Base-by-base conservation (phyloP, 2,113 vertebrate species). In the Setophaga petechia region DNA sequence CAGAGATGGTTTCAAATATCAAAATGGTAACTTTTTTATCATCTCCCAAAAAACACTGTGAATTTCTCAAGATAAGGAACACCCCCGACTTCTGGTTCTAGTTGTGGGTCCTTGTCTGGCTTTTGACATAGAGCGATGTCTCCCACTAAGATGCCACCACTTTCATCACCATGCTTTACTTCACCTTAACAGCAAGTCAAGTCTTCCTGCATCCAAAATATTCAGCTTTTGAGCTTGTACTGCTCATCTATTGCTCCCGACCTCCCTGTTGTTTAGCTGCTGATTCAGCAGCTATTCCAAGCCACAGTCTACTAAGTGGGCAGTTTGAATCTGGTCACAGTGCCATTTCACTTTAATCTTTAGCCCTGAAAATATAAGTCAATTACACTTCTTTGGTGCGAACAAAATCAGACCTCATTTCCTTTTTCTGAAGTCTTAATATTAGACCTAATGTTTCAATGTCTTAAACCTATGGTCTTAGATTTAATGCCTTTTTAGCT, bases 141-240 rank as follows among this genome's bases (percentile, higher is more conserved):
- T 51, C 21, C 57, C 55, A 17, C 18, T 30, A 27, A 31, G 15
- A 49, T 54, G 12, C 30, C 54, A 33, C 11, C 6, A 8, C 4
- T 1, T 83, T 49, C 0, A 0, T 44, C 41, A 61, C n/a, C 13
- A 13, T 39, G 41, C 8, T 73, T 80, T 84, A 33, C 30, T 46
- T 83, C 25, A 59, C 17, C 25, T 49, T 39, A 79, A 39, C 15
- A 77, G 28, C 30, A 33, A 49, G 9, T 25, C n/a, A 55, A 41
- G 15, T 30, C 49, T 73, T 80, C 25, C n/a, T 66, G 55, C 14
- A 17, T 22, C 17, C 9, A 21, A 6, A 7, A 33, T 13, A 46
- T 37, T 62, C 68, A 74, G 15, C 14, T 27, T 73, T 46, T 44
- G 35, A 73, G 10, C 7, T 62, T 77, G 41, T 54, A 6, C 22